phyloP scores from a whole-genome alignment of 2,888 invertebrate genomes.

The Odontocerum albicorne region DNA sequence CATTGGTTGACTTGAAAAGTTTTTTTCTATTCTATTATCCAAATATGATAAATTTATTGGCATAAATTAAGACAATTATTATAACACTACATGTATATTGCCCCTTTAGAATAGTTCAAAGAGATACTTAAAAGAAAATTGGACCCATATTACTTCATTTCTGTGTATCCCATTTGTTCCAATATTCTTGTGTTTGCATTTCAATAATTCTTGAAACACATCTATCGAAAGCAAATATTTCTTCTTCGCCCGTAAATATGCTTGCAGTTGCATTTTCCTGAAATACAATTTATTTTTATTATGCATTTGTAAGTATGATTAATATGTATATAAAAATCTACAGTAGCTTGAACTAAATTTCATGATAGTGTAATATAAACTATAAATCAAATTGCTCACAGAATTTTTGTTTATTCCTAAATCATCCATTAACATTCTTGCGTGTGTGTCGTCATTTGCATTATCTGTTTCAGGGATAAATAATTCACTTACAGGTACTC shows the following conservation, averaged over 20 bases:
- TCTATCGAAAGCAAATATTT: constrained; percentile 94
- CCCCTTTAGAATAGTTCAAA: too few species aligned
- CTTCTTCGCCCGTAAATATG: constrained; percentile 97
- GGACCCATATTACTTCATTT: too few species aligned
- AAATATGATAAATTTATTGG: too few species aligned
- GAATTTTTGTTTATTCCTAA: constrained; percentile 78
- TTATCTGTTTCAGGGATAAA: constrained; percentile 60
- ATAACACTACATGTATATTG: too few species aligned
- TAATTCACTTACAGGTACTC: constrained; percentile 72
- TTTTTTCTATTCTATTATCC: too few species aligned
- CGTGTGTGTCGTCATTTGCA: constrained; percentile 69
- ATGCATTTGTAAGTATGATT: constrained; percentile 7
- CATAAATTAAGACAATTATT: too few species aligned
- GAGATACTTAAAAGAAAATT: too few species aligned
- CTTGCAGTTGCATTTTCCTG: constrained; percentile 80
- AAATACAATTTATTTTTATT: constrained; percentile 34
- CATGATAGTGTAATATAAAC: background rate
- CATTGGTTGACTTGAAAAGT: too few species aligned
- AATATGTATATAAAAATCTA: too few species aligned
- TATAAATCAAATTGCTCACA: constrained; percentile 49
- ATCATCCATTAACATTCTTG: constrained; percentile 93
- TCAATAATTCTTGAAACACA: constrained; percentile 91
- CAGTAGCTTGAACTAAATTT: too few species aligned
- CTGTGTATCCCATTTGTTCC: constrained; percentile 71
- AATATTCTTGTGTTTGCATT: constrained; percentile 95